A percentile compares a stretch with the other conserved stretches of the same genome.
phyloP scores from a whole-genome alignment of 2,797 vertebrate genomes.

The Carapus acus region DNA sequence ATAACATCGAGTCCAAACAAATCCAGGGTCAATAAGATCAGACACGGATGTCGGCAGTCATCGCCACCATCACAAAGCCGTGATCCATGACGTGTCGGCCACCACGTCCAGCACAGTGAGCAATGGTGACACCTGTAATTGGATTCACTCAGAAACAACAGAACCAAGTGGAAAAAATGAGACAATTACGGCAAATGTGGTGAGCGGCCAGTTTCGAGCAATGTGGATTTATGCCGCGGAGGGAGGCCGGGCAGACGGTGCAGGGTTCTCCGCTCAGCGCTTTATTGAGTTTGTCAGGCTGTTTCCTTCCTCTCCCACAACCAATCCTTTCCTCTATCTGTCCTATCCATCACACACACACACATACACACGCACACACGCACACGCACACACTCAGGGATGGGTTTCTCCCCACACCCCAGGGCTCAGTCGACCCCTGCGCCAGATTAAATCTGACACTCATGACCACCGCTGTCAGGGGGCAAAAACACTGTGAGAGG shows the following conservation, averaged over 20 bases:
- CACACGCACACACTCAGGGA: slow-evolving; percentile 56
- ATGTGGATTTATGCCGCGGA: too few species aligned
- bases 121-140: slow-evolving; percentile 62
- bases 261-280: slow-evolving; percentile 40
- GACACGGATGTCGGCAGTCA: too few species aligned
- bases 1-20: too few species aligned
- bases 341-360: slow-evolving; percentile 41
- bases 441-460: slow-evolving; percentile 73
- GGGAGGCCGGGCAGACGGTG: too few species aligned
- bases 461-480: slow-evolving; percentile 67
- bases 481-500: slow-evolving; percentile 51
- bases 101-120: slow-evolving; percentile 43
- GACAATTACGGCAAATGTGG: slow-evolving; percentile 61
- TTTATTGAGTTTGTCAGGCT: slow-evolving; percentile 69
- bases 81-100: too few species aligned
- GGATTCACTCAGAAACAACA: slow-evolving; percentile 63
- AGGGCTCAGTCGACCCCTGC: slow-evolving; percentile 63
- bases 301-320: slow-evolving; percentile 53
- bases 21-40: too few species aligned
- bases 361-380: slow-evolving; percentile 36
- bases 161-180: slow-evolving; percentile 47
- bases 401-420: slow-evolving; percentile 60
- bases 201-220: slow-evolving; percentile 18
- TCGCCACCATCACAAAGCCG: too few species aligned
- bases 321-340: slow-evolving; percentile 51